These are phyloP conservation scores for Nestor notabilis DNA, from an alignment of 2,113 vertebrate species.

Conservation along the genomic window DNA sequence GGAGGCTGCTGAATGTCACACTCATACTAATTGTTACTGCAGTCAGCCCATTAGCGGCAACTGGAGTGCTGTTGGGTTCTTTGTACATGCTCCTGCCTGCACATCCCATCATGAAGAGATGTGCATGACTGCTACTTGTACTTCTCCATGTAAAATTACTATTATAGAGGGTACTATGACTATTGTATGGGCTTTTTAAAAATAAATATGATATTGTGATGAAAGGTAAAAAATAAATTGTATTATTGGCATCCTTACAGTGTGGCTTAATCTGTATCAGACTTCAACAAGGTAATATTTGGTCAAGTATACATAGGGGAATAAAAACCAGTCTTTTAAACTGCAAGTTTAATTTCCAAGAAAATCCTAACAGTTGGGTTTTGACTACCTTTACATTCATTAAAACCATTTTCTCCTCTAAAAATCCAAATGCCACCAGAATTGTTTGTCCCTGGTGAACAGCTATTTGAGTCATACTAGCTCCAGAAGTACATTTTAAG, in stretches of 20 bases:
- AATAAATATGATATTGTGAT: not conserved
- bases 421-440: not conserved
- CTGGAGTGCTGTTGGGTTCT: not conserved
- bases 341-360: not conserved
- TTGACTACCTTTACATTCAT: not conserved
- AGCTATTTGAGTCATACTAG: not conserved
- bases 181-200: not conserved
- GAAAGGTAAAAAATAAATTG: not conserved
- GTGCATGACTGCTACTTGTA: not conserved
- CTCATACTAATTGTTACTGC: not conserved
- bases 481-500: not conserved
- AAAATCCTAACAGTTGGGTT: not conserved
- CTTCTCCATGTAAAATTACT: not conserved
- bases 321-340: not conserved
- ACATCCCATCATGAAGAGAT: not conserved
- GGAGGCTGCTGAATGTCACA: not conserved
- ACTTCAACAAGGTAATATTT: not conserved
- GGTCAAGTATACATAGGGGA: not conserved
- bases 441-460: not conserved
- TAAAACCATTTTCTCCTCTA: not conserved
- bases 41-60: not conserved
- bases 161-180: not conserved
- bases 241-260: not conserved
- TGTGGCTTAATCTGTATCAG: not conserved
- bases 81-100: not conserved